phyloP scores from a whole-genome alignment of 2,113 vertebrate genomes.

The Holacanthus passer region DNA sequence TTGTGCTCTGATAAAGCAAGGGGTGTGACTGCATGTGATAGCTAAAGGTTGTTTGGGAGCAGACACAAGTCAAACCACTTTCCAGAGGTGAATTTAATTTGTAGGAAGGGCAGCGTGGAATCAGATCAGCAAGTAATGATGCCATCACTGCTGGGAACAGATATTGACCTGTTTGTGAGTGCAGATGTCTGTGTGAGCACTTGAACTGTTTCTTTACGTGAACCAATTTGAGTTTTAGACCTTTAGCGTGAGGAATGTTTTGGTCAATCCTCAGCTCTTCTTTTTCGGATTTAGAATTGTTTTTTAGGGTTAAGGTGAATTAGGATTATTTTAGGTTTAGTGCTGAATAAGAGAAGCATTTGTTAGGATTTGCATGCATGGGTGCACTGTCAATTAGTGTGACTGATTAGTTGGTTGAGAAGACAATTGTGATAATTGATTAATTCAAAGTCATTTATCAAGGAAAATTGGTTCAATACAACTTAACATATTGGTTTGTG shows the following conservation, averaged over 20 bases:
- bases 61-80: constrained; percentile 31
- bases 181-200: not conserved
- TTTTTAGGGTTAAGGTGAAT: not conserved
- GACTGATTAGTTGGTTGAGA: not conserved
- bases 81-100: constrained; percentile 51
- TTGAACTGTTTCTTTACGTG: not conserved
- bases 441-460: not conserved
- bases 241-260: not conserved
- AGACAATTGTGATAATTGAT: not conserved
- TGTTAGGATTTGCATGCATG: not conserved
- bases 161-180: constrained; percentile 43
- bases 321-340: not conserved
- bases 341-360: not conserved
- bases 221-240: constrained; percentile 14
- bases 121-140: constrained; percentile 57
- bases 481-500: not conserved
- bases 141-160: constrained; percentile 52
- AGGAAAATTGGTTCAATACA: constrained; percentile 2
- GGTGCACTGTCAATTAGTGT: not conserved
- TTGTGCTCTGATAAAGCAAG: not conserved
- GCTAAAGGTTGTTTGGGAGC: constrained; percentile 33
- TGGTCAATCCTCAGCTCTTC: not conserved
- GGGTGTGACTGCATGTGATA: constrained; percentile 32
- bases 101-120: constrained; percentile 28
- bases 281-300: not conserved